Evolutionary conservation across 2,888 invertebrate species (phyloP).

Genomic region (Ypsolopha scabrella): DNA sequence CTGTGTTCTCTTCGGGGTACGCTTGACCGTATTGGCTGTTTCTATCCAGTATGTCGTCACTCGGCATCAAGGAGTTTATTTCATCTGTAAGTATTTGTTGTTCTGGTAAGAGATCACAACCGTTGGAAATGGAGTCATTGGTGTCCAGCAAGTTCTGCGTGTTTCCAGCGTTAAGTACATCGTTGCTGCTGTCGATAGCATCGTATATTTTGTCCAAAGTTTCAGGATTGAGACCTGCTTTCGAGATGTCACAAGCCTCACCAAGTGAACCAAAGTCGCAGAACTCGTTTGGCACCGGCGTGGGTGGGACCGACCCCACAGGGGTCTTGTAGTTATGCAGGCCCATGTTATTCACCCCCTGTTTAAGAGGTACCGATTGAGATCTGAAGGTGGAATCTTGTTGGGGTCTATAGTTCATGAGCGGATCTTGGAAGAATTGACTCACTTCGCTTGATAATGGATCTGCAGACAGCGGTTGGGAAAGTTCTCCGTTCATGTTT

Average conservation of each 20-base stretch:
- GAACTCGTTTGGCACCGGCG: conserved; percentile 79
- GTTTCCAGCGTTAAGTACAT: conserved; percentile 42
- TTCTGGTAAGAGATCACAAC: conserved; percentile 47
- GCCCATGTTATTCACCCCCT: conserved; percentile 56
- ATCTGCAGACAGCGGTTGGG: conserved; percentile 56
- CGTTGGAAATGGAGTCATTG: conserved; percentile 40
- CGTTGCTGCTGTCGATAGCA: conserved; percentile 68
- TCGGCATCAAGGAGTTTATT: conserved; percentile 50
- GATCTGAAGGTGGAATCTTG: conserved; percentile 71
- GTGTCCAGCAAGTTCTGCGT: conserved; percentile 38
- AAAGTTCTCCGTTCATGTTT: conserved; percentile 46
- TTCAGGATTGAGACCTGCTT: conserved; percentile 66
- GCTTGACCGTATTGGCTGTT: conserved; percentile 40
- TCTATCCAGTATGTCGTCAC: conserved; percentile 48
- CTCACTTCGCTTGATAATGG: conserved; percentile 71
- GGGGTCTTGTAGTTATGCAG: conserved; percentile 63
- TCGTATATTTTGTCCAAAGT: conserved; percentile 76
- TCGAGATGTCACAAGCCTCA: conserved; percentile 66
- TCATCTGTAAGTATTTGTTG: conserved; percentile 48
- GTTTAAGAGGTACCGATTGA: conserved; percentile 83
- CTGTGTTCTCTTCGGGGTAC: conserved; percentile 29
- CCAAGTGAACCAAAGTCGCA: conserved; percentile 76
- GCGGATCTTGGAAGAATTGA: conserved; percentile 70
- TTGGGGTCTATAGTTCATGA: conserved; percentile 45
- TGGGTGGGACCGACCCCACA: conserved; percentile 75